These are phyloP conservation scores for Periophthalmus modestus DNA, from an alignment of 2,113 vertebrate species.

Conservation along the genomic window DNA sequence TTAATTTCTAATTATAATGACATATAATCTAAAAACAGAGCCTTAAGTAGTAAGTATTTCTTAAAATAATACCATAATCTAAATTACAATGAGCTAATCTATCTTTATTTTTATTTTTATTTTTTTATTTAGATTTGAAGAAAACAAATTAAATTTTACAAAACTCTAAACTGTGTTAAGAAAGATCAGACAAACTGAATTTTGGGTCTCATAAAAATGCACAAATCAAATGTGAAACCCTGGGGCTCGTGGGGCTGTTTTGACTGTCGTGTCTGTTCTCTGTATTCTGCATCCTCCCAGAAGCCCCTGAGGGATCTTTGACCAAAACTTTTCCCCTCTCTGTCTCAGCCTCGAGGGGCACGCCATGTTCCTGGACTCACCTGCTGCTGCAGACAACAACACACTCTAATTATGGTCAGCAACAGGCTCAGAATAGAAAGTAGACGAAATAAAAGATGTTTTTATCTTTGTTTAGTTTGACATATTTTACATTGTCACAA, in stretches of 20 bases:
- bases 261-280: not conserved
- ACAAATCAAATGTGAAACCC: not conserved
- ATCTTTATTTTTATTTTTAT: too few relatives aligned
- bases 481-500: not conserved
- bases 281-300: not conserved
- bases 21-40: not conserved
- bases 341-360: not conserved
- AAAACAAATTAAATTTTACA: too few relatives aligned
- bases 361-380: not conserved
- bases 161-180: not conserved
- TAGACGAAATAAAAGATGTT: not conserved
- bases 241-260: not conserved
- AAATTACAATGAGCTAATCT: too few relatives aligned
- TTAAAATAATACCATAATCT: too few relatives aligned
- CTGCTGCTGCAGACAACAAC: not conserved
- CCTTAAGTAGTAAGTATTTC: too few relatives aligned
- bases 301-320: slow-evolving; percentile 5
- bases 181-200: not conserved
- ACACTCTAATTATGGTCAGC: slow-evolving; percentile 1
- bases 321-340: not conserved
- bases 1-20: too few relatives aligned
- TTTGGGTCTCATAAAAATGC: not conserved
- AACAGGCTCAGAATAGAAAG: not conserved
- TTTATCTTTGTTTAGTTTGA: not conserved
- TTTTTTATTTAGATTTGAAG: too few relatives aligned